Evolutionary conservation across 2,888 invertebrate genomes (phyloP).

Genomic region (Disparrhopalites patrizii): DNA sequence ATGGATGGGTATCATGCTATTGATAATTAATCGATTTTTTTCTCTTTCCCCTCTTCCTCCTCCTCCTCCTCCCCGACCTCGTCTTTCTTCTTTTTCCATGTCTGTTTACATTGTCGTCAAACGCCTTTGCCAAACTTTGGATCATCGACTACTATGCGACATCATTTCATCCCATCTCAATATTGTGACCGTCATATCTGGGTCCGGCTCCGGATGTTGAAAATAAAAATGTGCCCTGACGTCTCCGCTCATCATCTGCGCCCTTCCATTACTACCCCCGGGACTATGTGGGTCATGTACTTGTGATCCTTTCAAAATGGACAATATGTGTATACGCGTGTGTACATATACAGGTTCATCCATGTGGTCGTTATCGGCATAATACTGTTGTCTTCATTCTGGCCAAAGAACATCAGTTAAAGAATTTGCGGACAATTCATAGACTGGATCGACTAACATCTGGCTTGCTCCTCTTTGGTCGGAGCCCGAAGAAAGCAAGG

Average conservation of each 20-base stretch:
- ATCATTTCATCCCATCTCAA: no score
- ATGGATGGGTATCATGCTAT: conserved; percentile 20
- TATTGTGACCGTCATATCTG: no score
- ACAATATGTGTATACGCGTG: no score
- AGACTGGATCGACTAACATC: conserved; percentile 95
- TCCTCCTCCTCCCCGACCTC: not conserved
- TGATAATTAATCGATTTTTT: conserved; percentile 22
- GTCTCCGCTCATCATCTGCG: no score
- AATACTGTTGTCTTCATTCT: conserved; percentile 96
- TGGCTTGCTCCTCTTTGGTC: conserved; percentile 85
- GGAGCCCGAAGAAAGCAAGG: conserved; percentile 87
- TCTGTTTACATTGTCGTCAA: not conserved
- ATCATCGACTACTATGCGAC: no score
- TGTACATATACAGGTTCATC: conserved; percentile 86
- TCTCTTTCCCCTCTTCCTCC: not conserved
- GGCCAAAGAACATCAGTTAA: conserved; percentile 91
- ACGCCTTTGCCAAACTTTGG: no score
- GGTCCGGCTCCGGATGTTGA: no score
- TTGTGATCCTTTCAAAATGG: no score
- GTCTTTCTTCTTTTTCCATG: not conserved
- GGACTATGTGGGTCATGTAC: no score
- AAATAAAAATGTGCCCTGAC: not conserved
- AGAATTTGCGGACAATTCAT: conserved; percentile 90
- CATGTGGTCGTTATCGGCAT: conserved; percentile 95
- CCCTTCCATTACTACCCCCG: no score